Evolutionary conservation across 1,140 invertebrate genomes (phyloP), one percentile per base, ranked within the genome.

Genomic region (Magallana angulata): DNA sequence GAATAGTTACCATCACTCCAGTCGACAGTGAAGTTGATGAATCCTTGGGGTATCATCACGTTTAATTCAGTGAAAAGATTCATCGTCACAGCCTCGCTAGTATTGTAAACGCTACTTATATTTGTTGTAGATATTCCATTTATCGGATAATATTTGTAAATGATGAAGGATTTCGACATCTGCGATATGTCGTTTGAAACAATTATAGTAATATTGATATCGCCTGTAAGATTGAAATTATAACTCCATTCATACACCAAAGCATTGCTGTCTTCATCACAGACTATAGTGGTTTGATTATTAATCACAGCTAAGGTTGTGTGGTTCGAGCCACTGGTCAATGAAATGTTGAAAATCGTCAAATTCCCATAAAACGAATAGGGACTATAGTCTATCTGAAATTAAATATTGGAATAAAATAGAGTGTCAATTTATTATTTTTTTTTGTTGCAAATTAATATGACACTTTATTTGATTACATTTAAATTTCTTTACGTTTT

Each of bases 1-100:
- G 68, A 76, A 8, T 9, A 24, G 4, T 57, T 12, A 7, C 30
- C 11, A 56, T 64, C 60, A 14, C 81, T 48, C 48, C 57, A 82
- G 16, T 36, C n/a, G n/a, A 82, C 81, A 82, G 12, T 82, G 81
- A 82, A 82, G 5, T n/a, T 57, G 16, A 82, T 56, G 18, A 24
- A 57, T 18, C 81, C 81, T 56, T 57, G 48, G 12, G 56, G 81
- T 57, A 0, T 82, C 7, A 57, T 11, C 11, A 48, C 81, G 7
- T 57, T 82, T 14, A 48, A 58, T 24, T 57, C 81, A 56, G 57
- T 7, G 11, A 16, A 4, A n/a, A 82, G 18, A 82, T 16, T 58
- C n/a, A 82, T n/a, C 16, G 8, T 56, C 57, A 58, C 16, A 57
- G 56, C 57, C 57, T 82, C 81, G 0, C 6, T 57, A 1, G 81